Base-by-base conservation (phyloP, 2,113 vertebrate species). In the Sula dactylatra region DNA sequence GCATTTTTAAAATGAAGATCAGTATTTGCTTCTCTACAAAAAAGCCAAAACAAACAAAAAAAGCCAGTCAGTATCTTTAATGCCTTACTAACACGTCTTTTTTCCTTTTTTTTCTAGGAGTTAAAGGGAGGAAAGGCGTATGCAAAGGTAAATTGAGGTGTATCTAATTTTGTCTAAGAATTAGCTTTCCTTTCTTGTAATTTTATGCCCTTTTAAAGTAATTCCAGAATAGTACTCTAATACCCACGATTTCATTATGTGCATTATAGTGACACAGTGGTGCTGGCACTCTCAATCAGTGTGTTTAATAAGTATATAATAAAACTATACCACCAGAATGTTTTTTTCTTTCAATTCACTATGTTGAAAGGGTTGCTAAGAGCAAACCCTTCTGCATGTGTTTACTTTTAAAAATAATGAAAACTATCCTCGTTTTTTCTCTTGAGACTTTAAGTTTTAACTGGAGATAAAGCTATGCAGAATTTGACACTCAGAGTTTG, bases 71-170 rank as follows among this genome's bases (percentile, higher is more conserved):
- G 36, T 79, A 54, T 79, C 61, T 78, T 86, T 78, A 92, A 74
- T 45, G 32, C 21, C 16, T 73, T 93, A 81, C 87, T 64, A 49
- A 40, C 19, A 4, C 94, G 15, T 82, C 25, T 76, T 94, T 95
- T 65, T 85, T 96, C 58, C 10, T 73, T 42, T 96, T 81, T 29
- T 91, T 96, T 62, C 50, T 95, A 99, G 99, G 99, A 99, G 97
- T 94, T 99, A 91, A 99, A 99, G 98, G 99, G 99, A 88, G 99
- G 99, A 91, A 99, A 99, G 96, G 94, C 98, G 5, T 99, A 99
- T 82, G 99, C 99, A 97, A 99, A 99, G 99, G 99, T 99, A 99
- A 98, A 74, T 36, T 38, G 42, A 92, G 34, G 59, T 78, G 9
- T 11, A 82, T 38, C 38, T 79, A 36, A 94, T 82, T 42, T 77